Percentiles rank a stretch among this genome's conserved stretches.
phyloP scores from a whole-genome alignment of 2,113 vertebrate genomes.

The Myodes glareolus region DNA sequence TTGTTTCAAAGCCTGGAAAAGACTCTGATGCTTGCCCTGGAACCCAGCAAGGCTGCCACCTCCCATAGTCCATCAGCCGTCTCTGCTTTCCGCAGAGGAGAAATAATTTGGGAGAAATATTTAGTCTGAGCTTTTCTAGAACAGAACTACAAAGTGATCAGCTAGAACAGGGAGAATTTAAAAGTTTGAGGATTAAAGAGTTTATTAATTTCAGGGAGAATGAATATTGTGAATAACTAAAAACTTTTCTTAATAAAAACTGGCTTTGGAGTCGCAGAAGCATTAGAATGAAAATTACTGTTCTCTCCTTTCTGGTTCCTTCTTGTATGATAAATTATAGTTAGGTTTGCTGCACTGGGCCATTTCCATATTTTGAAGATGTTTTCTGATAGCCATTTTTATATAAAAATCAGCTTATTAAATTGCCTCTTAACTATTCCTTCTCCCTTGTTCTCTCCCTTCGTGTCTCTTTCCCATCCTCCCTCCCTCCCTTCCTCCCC shows the following conservation, averaged over 20 bases:
- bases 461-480: neutral
- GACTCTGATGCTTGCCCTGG: neutral
- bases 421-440: neutral
- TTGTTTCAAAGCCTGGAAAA: slow-evolving; percentile 3
- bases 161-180: slow-evolving; percentile 79
- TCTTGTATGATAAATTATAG: slow-evolving; percentile 66
- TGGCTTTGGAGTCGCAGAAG: slow-evolving; percentile 69
- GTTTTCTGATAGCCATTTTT: slow-evolving; percentile 61
- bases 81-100: slow-evolving; percentile 54
- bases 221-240: slow-evolving; percentile 71
- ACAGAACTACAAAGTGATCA: slow-evolving; percentile 74
- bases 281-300: slow-evolving; percentile 70
- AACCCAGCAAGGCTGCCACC: neutral
- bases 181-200: slow-evolving; percentile 73
- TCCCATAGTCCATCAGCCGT: neutral
- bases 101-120: slow-evolving; percentile 56
- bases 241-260: slow-evolving; percentile 74
- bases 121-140: slow-evolving; percentile 68
- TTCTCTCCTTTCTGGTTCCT: slow-evolving; percentile 54
- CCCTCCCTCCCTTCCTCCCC: neutral
- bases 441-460: neutral
- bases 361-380: slow-evolving; percentile 67
- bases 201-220: slow-evolving; percentile 74
- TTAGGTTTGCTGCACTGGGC: slow-evolving; percentile 22
- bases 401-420: slow-evolving; percentile 48